Base-by-base conservation (phyloP, 2,113 vertebrate genomes). In the Todiramphus saurophagus region DNA sequence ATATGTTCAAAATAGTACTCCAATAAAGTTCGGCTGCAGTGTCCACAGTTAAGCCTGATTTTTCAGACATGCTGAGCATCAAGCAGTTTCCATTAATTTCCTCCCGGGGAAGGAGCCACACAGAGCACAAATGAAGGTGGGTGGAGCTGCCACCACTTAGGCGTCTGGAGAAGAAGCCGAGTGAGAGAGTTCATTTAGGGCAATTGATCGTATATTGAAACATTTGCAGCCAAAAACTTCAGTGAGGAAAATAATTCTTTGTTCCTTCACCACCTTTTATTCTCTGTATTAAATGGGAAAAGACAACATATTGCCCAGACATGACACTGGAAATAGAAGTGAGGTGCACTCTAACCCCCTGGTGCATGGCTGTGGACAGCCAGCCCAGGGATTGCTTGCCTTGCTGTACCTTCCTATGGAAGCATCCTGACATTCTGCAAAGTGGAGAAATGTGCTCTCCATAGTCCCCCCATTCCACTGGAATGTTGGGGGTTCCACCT, bases 141-240 rank as follows among this genome's bases (percentile, higher is more conserved):
- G 92, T 91, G 91, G 86, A 94, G 79, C 82, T 92, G 92, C 50
- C 73, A 69, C 43, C 62, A 75, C 82, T 93, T 86, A 83, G 50
- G 33, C 31, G 13, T 94, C 92, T 93, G 83, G 92, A 94, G 76
- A 68, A 92, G 89, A 91, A 93, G 66, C 46, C 2, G 10, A 70
- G 78, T 7, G 25, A 96, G 50, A 83, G 51, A 55, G 66, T 68
- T 84, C 58, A 84, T 96, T 90, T 94, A 92, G 76, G 63, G 78
- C 50, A 64, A 48, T 53, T 90, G 79, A 89, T 93, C 39, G 2
- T 77, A 68, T 51, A 94, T 17, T 41, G 79, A 77, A 93, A 75
- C 7, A 91, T 72, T 93, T 77, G 55, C 11, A 16, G 79, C 59
- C 92, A 96, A 89, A 94, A 95, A 79, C 85, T 87, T 97, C 23